A percentile compares a stretch with the other conserved stretches of the same genome.
These are phyloP conservation scores for Odontamblyopus lacepedii DNA, from an alignment of 2,797 vertebrate species.

Conservation along the genomic window DNA sequence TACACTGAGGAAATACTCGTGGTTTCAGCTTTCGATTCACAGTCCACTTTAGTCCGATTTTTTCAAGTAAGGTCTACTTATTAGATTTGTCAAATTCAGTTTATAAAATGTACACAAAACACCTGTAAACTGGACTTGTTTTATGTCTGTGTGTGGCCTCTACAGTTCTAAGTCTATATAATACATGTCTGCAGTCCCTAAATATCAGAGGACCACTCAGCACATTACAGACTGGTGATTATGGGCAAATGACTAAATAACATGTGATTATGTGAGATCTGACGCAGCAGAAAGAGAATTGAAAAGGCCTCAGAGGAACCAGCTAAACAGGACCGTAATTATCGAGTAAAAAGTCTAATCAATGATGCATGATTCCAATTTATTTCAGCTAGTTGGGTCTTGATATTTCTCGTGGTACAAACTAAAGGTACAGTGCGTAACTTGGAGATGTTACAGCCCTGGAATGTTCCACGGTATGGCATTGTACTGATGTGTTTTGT, in stretches of 20 bases:
- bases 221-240: background rate
- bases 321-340: background rate
- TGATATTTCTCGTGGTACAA: too few relatives aligned
- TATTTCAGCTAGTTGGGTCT: background rate
- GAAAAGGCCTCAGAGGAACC: constrained; percentile 8
- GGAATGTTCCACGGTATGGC: background rate
- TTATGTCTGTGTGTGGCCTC: background rate
- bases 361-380: background rate
- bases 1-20: too few relatives aligned
- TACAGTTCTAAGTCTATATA: background rate
- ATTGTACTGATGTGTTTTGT: background rate
- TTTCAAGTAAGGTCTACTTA: too few relatives aligned
- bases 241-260: background rate
- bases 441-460: background rate
- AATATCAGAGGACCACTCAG: background rate
- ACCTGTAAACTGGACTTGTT: background rate
- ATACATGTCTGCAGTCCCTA: background rate
- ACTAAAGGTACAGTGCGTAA: too few relatives aligned
- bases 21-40: too few relatives aligned
- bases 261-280: background rate
- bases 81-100: background rate
- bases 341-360: background rate
- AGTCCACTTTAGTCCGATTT: too few relatives aligned
- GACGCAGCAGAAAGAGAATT: background rate
- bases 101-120: background rate